A percentile compares a stretch with the other conserved stretches of the same genome.
Conservation (phyloP, 1,140 invertebrate genomes). For the Portunus trituberculatus region DNA sequence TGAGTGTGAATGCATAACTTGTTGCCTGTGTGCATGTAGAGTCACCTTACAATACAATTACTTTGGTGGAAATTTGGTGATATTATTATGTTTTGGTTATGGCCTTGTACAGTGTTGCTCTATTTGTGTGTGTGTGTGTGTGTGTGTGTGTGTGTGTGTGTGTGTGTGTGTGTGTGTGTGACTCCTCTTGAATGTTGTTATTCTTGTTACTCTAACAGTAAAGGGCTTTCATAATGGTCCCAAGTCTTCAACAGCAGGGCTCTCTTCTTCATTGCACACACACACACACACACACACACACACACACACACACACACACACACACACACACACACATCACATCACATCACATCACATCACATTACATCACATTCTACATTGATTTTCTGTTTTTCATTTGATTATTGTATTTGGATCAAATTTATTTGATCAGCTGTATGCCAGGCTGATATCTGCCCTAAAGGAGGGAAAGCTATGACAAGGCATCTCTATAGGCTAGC, state of each 20-base stretch:
- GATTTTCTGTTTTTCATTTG: too few relatives aligned
- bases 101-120: neutral
- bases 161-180: constrained; percentile 32
- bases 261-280: neutral
- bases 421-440: too few relatives aligned
- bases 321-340: constrained; percentile 41
- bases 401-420: too few relatives aligned
- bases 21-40: neutral
- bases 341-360: constrained; percentile 16
- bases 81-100: neutral
- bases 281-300: constrained; percentile 41
- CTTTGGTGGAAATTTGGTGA: neutral
- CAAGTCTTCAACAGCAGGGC: neutral
- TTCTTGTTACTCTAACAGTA: constrained; percentile 12
- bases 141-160: neutral
- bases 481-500: too few relatives aligned
- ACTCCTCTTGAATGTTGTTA: neutral
- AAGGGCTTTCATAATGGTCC: constrained; percentile 3
- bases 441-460: too few relatives aligned
- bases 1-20: neutral
- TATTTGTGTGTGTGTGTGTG: neutral
- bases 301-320: constrained; percentile 45
- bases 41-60: neutral
- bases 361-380: too few relatives aligned
- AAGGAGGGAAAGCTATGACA: too few relatives aligned